Evolutionary conservation across 2,113 vertebrate species (phyloP).

Genomic region (Pelusios castaneus): DNA sequence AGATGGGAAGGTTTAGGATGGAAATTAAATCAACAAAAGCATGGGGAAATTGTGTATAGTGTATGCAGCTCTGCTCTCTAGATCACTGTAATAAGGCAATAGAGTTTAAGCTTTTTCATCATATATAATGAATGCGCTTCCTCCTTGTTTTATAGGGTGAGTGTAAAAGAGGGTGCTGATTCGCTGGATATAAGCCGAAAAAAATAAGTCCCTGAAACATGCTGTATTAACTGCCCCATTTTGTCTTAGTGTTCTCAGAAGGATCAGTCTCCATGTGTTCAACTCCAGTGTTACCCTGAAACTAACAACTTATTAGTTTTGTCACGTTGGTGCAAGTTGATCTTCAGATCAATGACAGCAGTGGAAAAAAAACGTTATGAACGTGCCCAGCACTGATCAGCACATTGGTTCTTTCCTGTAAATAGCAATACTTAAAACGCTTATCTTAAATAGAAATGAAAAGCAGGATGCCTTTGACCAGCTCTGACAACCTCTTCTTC

Average conservation of each 20-base stretch:
- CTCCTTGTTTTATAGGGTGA: background rate
- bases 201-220: background rate
- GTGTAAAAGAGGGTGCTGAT: background rate
- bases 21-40: accelerated
- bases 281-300: background rate
- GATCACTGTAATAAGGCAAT: background rate
- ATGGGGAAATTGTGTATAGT: background rate
- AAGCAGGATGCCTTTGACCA: background rate
- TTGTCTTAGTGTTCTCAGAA: accelerated
- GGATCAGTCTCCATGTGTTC: background rate
- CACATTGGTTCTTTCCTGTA: background rate
- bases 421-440: background rate
- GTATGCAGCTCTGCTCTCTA: background rate
- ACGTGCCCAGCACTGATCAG: background rate
- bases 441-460: background rate
- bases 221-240: background rate
- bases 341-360: background rate
- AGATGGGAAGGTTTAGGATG: background rate
- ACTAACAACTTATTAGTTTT: background rate
- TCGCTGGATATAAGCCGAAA: background rate
- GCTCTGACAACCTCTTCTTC: background rate
- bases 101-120: background rate
- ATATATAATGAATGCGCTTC: background rate
- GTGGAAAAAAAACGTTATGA: background rate
- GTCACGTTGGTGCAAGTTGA: background rate